Evolutionary conservation across 37 sponge, comb jelly and placozoan species (phyloP), one percentile per base, ranked within the genome.

Genomic region (Agelas oroides): DNA sequence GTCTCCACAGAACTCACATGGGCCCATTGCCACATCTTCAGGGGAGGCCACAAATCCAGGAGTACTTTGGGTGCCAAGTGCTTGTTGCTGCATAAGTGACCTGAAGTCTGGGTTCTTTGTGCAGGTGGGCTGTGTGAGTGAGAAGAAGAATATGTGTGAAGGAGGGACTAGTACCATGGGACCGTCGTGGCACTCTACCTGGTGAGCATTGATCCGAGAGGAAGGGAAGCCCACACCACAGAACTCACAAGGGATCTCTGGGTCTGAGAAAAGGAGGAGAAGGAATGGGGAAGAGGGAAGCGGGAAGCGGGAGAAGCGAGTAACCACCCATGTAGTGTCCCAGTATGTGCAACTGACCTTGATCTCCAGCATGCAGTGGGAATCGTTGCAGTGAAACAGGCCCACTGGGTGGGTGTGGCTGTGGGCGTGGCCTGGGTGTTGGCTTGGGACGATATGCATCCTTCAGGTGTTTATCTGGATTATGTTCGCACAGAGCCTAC

Each of bases 1-100:
- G 55, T 79, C 54, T 1, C 54, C 46, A 86, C 91, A 91, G 52
- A 86, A 80, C 41, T 91, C 81, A 57, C 91, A 91, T 0, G 91
- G 91, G 16, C 75, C 58, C 34, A 35, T 70, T 36, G 61, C 59
- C 37, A 12, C 82, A 23, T 25, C 6, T 8, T 46, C 46, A 8
- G 46, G 46, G 46, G 46, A 46, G 46, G 46, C 46, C 46, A 46
- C 8, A 3, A 8, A 46, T 46, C 46, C 46, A 46, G 46, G 8
- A 46, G 46, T 8, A 46, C 6, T 46, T 46, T 3, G 46, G 8
- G 46, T 8, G 8, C 46, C 46, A 46, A 8, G 46, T n/a, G n/a
- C n/a, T n/a, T n/a, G 8, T 46, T 8, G 46, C 46, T 46, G 46
- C 3, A 46, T 3, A 3, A 12, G 46, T 46, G 46, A 3, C 46